phyloP scores from a whole-genome alignment of 2,113 vertebrate species.

The Thamnophis sirtalis region DNA sequence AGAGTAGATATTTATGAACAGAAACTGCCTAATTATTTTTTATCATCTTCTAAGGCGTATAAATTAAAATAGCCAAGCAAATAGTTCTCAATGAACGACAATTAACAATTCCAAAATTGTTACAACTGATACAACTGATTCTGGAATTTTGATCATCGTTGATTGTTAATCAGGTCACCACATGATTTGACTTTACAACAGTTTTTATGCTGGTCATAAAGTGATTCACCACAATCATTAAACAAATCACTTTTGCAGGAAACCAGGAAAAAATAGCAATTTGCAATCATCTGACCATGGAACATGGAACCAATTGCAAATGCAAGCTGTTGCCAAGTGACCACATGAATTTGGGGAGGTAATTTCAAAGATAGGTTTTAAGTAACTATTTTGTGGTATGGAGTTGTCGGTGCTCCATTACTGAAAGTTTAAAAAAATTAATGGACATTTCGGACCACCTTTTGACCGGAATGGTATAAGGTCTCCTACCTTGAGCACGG shows the following conservation, averaged over 20 bases:
- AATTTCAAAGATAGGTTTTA: background rate
- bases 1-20: background rate
- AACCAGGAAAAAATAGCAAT: background rate
- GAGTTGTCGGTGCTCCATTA: background rate
- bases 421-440: background rate
- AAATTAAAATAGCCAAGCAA: background rate
- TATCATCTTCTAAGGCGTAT: background rate
- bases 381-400: background rate
- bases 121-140: background rate
- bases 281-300: background rate
- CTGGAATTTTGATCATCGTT: background rate
- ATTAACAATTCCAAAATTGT: background rate
- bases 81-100: background rate
- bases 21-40: background rate
- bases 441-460: background rate
- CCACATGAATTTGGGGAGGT: background rate
- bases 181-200: background rate
- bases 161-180: background rate
- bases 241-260: background rate
- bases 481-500: background rate
- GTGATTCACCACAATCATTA: background rate
- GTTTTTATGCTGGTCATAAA: background rate
- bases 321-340: background rate
- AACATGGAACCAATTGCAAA: background rate
- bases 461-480: background rate